Base-by-base conservation (phyloP, 2,113 vertebrate genomes). In the Eira barbara region DNA sequence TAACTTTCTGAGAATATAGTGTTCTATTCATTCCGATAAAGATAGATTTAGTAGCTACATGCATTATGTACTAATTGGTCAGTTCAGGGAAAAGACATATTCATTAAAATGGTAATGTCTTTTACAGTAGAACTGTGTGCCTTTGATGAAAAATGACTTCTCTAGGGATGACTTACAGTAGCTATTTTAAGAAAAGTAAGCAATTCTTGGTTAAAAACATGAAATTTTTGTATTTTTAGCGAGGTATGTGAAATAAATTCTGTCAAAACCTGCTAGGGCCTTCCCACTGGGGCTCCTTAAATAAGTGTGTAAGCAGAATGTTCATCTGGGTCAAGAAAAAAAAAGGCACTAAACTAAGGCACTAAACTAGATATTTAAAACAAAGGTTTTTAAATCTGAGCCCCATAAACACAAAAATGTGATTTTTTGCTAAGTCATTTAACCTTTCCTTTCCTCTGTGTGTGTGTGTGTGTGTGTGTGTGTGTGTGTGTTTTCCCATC, bases 321-420 rank as follows among this genome's bases (percentile, higher is more conserved):
- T 61, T 74, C 85, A 67, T 73, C 23, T 83, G n/a, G 52, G 67
- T 69, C 63, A 92, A 49, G 67, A 83, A 61, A 12, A 91, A 96
- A 86, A 89, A n/a, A 52, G 39, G n/a, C 18, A 78, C 31, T 34
- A 73, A 86, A 49, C 31, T 13, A 57, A 52, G 39, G n/a, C 18
- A 78, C 31, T 34, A 73, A 86, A 49, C 31, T 13, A 57, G 17
- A 94, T 89, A 85, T 42, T 39, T 93, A 27, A 79, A 95, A 83
- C 61, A 67, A 89, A 94, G 5, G 61, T 82, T 96, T 97, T 97
- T 83, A 69, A 89, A 82, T 76, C 61, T 18, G 76, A 94, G 23
- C 27, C 42, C 39, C 34, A 61, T 59, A 61, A 78, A 94, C 7
- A 18, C 57, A 36, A 85, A 93, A 39, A 3, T 79, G 76, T 78